A percentile compares a stretch with the other conserved stretches of the same genome.
Conservation (phyloP, 2,888 invertebrate genomes). For the Chymomyza procnemis region DNA sequence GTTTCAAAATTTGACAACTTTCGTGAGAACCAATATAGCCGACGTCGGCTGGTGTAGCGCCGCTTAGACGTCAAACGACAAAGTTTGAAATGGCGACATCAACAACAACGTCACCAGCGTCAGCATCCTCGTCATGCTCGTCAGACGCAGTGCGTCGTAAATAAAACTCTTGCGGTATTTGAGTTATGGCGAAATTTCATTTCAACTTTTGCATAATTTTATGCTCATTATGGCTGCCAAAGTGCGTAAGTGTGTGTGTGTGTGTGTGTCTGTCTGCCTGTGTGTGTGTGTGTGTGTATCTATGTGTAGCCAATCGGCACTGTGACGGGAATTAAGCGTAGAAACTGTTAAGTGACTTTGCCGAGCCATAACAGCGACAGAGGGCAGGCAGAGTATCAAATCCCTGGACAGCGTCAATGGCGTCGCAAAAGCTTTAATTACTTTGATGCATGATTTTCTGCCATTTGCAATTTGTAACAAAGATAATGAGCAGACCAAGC, state of each 20-base stretch:
- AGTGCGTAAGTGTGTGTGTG: neutral
- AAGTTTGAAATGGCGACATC: neutral
- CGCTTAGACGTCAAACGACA: neutral
- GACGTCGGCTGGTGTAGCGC: neutral
- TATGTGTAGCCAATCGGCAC: neutral
- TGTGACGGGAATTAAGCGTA: neutral
- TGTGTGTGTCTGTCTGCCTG: neutral
- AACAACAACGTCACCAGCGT: neutral
- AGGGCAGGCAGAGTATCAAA: constrained; percentile 35
- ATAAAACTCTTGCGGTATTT: constrained; percentile 46
- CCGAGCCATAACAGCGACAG: constrained; percentile 5
- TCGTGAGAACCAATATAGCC: neutral
- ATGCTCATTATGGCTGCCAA: constrained; percentile 55
- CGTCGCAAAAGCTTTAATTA: constrained; percentile 58
- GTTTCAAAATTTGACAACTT: neutral
- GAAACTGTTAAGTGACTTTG: constrained; percentile 20
- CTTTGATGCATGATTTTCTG: constrained; percentile 70
- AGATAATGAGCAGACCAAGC: neutral
- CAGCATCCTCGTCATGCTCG: neutral
- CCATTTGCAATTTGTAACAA: constrained; percentile 61
- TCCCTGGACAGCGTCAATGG: constrained; percentile 50
- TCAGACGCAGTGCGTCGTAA: neutral
- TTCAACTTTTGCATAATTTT: constrained; percentile 69
- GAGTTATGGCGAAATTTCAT: constrained; percentile 63
- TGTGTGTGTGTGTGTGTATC: neutral